Base-by-base conservation (phyloP, 2,888 invertebrate genomes). In the Drosophila multiciliata region DNA sequence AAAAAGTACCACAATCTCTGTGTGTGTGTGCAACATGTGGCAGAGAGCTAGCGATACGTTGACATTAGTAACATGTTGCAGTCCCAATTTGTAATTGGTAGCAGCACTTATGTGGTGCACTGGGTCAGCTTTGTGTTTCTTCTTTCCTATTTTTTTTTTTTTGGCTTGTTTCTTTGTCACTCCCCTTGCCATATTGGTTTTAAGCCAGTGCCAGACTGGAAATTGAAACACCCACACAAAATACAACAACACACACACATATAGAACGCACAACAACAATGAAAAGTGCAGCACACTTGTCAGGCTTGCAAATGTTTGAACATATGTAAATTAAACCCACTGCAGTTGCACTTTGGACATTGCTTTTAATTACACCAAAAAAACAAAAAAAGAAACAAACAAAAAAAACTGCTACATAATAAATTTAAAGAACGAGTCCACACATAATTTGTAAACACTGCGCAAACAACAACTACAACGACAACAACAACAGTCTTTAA, bases 341-440 rank as follows among this genome's bases (percentile, higher is more conserved):
- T 77, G 80, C 80, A 81, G 40, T 82, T 89, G 85, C 89, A 89
- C 89, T 85, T 85, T 89, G 85, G 66, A 85, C 85, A 74, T 75
- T 67, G 89, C 85, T 82, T 85, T 89, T 85, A 85, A 85, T 85
- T 85, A 89, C 71, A 82, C 66, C 53, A 88, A 86, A 76, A 66
- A 48, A 59, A 53, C 55, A 57, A 35, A 54, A 42, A 33, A 20
- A 58, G n/a, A 36, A 42, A 33, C 42, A 54, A 48, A 58, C 57
- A 49, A 15, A 58, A 66, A 53, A 48, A 3, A 62, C 1, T 1
- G 23, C 35, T 6, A 54, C 35, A 23, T 75, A 78, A 40, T 69
- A 40, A 40, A 61, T 57, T 60, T 38, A 63, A 77, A 71, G 66
- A 78, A 87, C 89, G 65, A 73, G 66, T 68, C 67, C 80, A 70